Evolutionary conservation across 1,140 invertebrate species (phyloP), one percentile per base, ranked within the genome.

Genomic region (Muscidifurax raptorellus): DNA sequence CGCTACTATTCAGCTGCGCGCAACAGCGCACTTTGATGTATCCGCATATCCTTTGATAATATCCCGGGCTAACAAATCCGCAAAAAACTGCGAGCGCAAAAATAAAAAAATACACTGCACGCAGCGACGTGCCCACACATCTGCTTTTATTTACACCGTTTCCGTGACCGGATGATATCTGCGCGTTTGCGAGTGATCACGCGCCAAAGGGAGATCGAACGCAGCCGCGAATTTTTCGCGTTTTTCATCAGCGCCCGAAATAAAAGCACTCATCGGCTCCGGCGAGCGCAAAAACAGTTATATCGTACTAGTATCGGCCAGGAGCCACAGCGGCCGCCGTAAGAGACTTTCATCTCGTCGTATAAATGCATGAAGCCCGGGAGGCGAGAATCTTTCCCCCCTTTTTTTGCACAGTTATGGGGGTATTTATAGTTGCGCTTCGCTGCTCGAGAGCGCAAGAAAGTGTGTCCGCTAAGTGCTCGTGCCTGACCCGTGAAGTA

Each of bases 381-480:
- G 22, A 18, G 52, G 32, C n/a, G 7, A 10, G 7, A 1, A n/a
- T 25, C 9, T n/a, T 7, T 66, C 22, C 47, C 64, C 22, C 22
- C n/a, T 28, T 69, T 69, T 69, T 69, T 69, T 15, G 3, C 27
- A n/a, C 27, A 28, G 59, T 64, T 69, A 69, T 69, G 66, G 28
- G 7, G n/a, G 44, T 81, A 81, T 81, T 72, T 72, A 81, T 81
- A 81, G 79, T 52, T 4, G 44, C n/a, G n/a, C 36, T 22, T n/a
- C 5, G 6, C 75, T 25, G 15, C 69, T 40, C 36, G 36, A 9
- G 36, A 40, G 69, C 6, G 36, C 80, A 81, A 81, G 69, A 81
- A 81, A 72, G 69, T 81, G 69, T 81, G 80, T 59, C 36, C 66
- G 36, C 78, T 71, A 71, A 80, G 78, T 80, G 78, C 28, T 2